Base-by-base conservation (phyloP, 2,113 vertebrate species). In the Podocnemis expansa region DNA sequence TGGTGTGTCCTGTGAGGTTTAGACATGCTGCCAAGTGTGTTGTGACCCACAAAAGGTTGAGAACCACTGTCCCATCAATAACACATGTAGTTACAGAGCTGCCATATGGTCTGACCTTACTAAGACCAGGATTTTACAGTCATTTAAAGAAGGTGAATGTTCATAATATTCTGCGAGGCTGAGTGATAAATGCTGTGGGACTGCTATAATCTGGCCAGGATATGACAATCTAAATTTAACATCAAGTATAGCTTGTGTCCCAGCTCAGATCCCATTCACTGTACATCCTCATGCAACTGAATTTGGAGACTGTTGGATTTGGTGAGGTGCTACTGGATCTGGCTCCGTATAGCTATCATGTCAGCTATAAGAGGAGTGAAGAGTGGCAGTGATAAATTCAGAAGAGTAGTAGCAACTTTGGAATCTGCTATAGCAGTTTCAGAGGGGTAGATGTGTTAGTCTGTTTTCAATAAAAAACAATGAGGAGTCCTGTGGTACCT, bases 281-380 rank as follows among this genome's bases (percentile, higher is more conserved):
- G 0, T 0, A 78, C 2, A 17, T 88, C 34, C 27, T 73, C 0
- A 0, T n/a, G 31, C 52, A 52, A 47, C 34, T 1, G 1, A 25
- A 4, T 0, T 60, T 0, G 0, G n/a, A 80, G 41, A 79, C 49
- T 0, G 0, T 22, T 52, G 21, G 4, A 41, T 19, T 5, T 24
- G 12, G 67, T 21, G 21, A 24, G 38, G 38, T 38, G 10, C 60
- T 63, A 14, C 60, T 63, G 58, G 27, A 34, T 34, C 29, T 63
- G 11, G 29, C 60, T 63, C 60, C 19, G 7, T n/a, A n/a, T 7
- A 63, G 31, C 60, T 14, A n/a, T 63, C n/a, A 6, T 12, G 14
- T 34, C 60, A 63, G 14, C 14, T 63, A 14, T 63, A 63, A 16
- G 31, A n/a, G 5, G 16, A 31, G 58, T 63, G 13, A 63, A 13